phyloP scores from a whole-genome alignment of 2,797 vertebrate genomes.

The Myiotriccus ornatus region DNA sequence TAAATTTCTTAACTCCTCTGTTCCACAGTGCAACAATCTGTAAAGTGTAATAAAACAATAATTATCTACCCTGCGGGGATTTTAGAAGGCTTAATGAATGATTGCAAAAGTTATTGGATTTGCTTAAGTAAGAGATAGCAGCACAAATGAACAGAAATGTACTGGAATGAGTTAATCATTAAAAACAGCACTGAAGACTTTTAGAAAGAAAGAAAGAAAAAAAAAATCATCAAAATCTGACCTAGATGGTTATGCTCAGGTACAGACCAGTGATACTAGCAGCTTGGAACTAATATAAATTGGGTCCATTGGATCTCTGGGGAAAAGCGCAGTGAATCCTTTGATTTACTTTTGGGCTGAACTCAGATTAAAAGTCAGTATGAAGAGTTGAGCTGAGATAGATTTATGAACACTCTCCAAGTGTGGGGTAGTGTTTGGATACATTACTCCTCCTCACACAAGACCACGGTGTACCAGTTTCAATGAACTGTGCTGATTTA shows the following conservation, averaged over 20 bases:
- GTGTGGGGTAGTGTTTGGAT: not conserved
- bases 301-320: not conserved
- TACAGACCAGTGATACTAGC: not conserved
- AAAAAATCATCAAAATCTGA: not conserved
- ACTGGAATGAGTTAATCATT: conserved; percentile 29
- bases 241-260: not conserved
- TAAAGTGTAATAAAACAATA: conserved; percentile 16
- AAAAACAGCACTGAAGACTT: not conserved
- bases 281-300: not conserved
- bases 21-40: not conserved
- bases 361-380: not conserved
- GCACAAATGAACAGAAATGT: not conserved
- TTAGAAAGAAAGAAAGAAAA: not conserved
- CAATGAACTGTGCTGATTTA: not conserved
- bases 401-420: not conserved
- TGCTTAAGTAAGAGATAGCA: conserved; percentile 27
- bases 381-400: not conserved
- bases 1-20: conserved; percentile 36
- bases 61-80: not conserved
- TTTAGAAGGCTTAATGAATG: not conserved
- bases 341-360: not conserved
- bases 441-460: not conserved
- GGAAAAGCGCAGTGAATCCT: not conserved
- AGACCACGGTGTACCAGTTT: not conserved
- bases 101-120: conserved; percentile 26